phyloP scores from a whole-genome alignment of 2,888 invertebrate genomes.

The Pterobdella sp. region DNA sequence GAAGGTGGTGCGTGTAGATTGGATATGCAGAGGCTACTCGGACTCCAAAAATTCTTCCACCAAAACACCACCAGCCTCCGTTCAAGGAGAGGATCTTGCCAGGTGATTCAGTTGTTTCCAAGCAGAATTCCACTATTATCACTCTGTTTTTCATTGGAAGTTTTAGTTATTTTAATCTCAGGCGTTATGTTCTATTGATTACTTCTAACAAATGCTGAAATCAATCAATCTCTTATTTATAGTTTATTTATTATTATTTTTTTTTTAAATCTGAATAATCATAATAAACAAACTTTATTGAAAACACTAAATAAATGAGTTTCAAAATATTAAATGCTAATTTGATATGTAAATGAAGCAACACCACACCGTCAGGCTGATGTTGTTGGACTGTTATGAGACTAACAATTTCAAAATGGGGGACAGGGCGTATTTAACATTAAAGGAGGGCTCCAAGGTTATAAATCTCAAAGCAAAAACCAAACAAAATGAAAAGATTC shows the following conservation, averaged over 20 bases:
- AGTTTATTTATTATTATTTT: too few species aligned
- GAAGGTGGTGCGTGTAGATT: slow-evolving; percentile 72
- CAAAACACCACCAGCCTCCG: slow-evolving; percentile 46
- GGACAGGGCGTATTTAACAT: slow-evolving; percentile 74
- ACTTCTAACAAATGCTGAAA: too few species aligned
- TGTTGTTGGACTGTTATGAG: slow-evolving; percentile 72
- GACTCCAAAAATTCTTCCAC: background rate
- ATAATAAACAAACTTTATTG: background rate
- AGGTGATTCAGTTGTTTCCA: slow-evolving; percentile 40
- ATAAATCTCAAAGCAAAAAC: slow-evolving; percentile 38
- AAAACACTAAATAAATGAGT: too few species aligned
- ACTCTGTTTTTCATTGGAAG: background rate
- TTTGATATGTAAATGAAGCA: too few species aligned
- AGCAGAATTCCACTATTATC: background rate
- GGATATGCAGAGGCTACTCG: slow-evolving; percentile 64
- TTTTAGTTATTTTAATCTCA: too few species aligned
- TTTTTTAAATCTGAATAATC: too few species aligned
- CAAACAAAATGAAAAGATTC: background rate
- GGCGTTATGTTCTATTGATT: too few species aligned
- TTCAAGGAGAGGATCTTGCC: slow-evolving; percentile 69
- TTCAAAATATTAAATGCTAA: too few species aligned
- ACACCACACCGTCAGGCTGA: slow-evolving; percentile 57
- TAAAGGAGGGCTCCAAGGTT: slow-evolving; percentile 64
- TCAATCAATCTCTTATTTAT: too few species aligned
- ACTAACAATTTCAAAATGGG: slow-evolving; percentile 80